Percentiles rank a stretch among this genome's conserved stretches.
phyloP scores from a whole-genome alignment of 1,140 invertebrate genomes.

The Phthorimaea operculella region DNA sequence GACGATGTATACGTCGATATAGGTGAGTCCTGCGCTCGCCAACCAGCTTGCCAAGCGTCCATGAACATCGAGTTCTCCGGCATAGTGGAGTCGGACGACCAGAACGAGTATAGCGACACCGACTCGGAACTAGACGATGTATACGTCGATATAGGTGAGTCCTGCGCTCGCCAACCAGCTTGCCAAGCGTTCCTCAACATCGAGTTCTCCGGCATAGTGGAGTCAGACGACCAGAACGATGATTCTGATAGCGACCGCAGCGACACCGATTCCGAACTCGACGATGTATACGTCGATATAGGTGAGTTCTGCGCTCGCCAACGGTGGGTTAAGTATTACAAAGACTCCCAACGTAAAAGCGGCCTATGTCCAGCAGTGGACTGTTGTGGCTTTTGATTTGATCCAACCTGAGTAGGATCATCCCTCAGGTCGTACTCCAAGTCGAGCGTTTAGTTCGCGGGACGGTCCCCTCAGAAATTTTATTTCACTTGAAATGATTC shows the following conservation, averaged over 20 bases:
- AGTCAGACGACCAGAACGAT: constrained; percentile 54
- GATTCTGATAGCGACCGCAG: constrained; percentile 54
- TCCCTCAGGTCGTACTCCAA: too few species aligned
- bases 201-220: constrained; percentile 67
- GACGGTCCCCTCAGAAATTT: too few species aligned
- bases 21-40: constrained; percentile 43
- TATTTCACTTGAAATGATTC: too few species aligned
- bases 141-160: constrained; percentile 62
- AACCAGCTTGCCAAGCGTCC: too few species aligned
- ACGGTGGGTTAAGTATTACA: too few species aligned
- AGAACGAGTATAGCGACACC: constrained; percentile 49
- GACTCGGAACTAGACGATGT: constrained; percentile 62
- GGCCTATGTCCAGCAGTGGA: too few species aligned
- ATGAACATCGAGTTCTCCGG: constrained; percentile 66
- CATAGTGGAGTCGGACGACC: constrained; percentile 64
- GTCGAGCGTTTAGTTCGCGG: too few species aligned
- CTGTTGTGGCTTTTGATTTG: too few species aligned
- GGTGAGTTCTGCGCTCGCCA: constrained; percentile 44
- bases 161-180: too few species aligned
- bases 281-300: constrained; percentile 61
- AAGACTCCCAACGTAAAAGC: too few species aligned
- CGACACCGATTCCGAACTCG: constrained; percentile 55
- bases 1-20: constrained; percentile 63
- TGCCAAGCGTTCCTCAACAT: constrained; percentile 67
- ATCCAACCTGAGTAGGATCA: too few species aligned